phyloP scores from a whole-genome alignment of 92 coral and sea anemone species.

The Phenganax marumi region DNA sequence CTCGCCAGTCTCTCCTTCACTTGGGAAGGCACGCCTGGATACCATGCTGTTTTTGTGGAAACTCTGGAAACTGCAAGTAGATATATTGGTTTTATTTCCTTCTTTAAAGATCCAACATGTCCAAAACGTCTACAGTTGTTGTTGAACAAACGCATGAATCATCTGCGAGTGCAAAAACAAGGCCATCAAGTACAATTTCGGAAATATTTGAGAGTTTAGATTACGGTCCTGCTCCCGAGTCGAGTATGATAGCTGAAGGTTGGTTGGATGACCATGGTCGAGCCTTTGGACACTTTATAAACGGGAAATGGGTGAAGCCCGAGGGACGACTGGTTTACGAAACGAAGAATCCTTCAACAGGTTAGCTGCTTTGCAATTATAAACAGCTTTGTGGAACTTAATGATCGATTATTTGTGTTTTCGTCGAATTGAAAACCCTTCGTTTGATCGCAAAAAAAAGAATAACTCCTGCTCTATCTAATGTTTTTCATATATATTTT shows the following conservation, averaged over 20 bases:
- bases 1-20: too few relatives aligned
- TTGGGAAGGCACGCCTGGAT: too few relatives aligned
- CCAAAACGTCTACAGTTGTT: conserved; percentile 26
- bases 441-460: too few relatives aligned
- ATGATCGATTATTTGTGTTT: background rate
- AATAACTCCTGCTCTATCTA: too few relatives aligned
- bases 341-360: conserved; percentile 89
- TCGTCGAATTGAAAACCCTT: too few relatives aligned
- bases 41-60: too few relatives aligned
- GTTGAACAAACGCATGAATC: conserved; percentile 35
- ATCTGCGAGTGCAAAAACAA: conserved; percentile 68
- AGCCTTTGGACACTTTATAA: conserved; percentile 90
- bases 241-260: conserved; percentile 71
- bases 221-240: conserved; percentile 98
- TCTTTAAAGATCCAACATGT: conserved; percentile 11
- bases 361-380: conserved; percentile 40
- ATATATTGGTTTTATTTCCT: background rate
- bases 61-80: background rate
- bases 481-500: too few relatives aligned
- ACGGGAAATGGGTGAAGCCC: conserved; percentile 97
- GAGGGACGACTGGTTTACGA: conserved; percentile 88
- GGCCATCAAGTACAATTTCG: conserved; percentile 61
- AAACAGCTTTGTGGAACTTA: background rate
- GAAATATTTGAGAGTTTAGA: conserved; percentile 83
- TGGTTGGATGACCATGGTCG: conserved; percentile 93